These are phyloP conservation scores for Andricus curvator DNA, from an alignment of 2,888 invertebrate genomes.

Conservation along the genomic window DNA sequence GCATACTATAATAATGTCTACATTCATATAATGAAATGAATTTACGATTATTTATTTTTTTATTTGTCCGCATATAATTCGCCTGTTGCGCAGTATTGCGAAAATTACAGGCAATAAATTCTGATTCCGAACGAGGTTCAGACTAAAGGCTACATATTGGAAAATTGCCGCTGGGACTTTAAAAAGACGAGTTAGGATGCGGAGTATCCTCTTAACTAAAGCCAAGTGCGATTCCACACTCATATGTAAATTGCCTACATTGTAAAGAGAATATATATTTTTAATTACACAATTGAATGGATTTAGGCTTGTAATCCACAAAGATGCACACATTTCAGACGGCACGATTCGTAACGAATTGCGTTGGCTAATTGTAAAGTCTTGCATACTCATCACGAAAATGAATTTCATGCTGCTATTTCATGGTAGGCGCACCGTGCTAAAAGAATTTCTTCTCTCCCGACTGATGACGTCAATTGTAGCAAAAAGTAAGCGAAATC, in stretches of 20 bases:
- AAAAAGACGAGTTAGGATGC: constrained; percentile 24
- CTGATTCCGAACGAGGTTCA: background rate
- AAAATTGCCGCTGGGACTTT: background rate
- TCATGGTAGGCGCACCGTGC: constrained; percentile 1
- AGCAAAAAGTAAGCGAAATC: background rate
- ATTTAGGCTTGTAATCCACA: background rate
- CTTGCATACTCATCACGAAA: background rate
- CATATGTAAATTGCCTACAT: background rate
- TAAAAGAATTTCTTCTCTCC: constrained; percentile 13
- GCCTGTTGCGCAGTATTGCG: background rate
- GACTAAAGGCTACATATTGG: constrained; percentile 1
- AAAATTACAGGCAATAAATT: constrained; percentile 24
- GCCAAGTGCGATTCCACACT: background rate
- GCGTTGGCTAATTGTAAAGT: background rate
- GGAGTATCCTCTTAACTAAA: background rate
- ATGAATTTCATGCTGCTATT: constrained; percentile 32
- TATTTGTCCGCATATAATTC: constrained; percentile 1
- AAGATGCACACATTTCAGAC: background rate
- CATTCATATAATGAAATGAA: background rate
- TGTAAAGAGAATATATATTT: background rate
- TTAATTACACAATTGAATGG: too few relatives aligned
- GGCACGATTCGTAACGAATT: constrained; percentile 51
- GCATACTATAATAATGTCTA: background rate
- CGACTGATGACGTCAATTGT: constrained; percentile 21
- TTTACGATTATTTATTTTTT: constrained; percentile 9